These are phyloP conservation scores for Vireo altiloquus DNA, from an alignment of 2,113 vertebrate genomes.

Conservation along the genomic window DNA sequence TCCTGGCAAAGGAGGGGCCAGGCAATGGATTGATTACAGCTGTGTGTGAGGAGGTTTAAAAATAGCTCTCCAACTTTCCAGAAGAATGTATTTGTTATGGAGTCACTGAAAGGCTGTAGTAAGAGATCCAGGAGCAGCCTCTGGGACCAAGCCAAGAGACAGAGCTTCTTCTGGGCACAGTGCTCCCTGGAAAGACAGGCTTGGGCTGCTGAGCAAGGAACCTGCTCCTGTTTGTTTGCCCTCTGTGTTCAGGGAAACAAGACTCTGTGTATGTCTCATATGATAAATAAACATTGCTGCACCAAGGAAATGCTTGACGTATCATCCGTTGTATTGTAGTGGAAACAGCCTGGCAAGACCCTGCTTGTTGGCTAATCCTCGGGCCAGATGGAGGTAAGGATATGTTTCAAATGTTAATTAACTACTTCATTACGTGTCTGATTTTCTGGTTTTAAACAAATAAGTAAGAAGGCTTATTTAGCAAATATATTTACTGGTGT, in stretches of 20 bases:
- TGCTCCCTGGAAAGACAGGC: background rate
- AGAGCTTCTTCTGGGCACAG: background rate
- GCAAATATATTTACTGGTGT: background rate
- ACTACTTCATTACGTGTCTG: background rate
- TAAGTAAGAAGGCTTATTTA: background rate
- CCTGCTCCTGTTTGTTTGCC: slow-evolving; percentile 35
- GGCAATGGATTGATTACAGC: slow-evolving; percentile 19
- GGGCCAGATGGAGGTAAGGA: background rate
- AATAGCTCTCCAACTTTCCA: slow-evolving; percentile 27
- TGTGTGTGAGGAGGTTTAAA: slow-evolving; percentile 11
- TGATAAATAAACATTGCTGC: background rate
- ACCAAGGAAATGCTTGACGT: background rate
- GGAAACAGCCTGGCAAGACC: slow-evolving; percentile 28
- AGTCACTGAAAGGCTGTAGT: slow-evolving; percentile 26
- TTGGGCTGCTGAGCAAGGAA: background rate
- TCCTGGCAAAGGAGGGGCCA: rapidly evolving
- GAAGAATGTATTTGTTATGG: slow-evolving; percentile 47
- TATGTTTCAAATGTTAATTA: slow-evolving; percentile 24
- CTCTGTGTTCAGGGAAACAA: slow-evolving; percentile 24
- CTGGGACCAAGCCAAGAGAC: slow-evolving; percentile 11
- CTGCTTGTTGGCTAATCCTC: background rate
- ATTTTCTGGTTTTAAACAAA: background rate
- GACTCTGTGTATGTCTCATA: background rate
- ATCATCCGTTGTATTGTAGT: background rate
- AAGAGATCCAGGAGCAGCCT: background rate